Percentiles rank a stretch among this genome's conserved stretches.
phyloP scores from a whole-genome alignment of 2,797 vertebrate genomes.

The Melanotaenia pygmaea region DNA sequence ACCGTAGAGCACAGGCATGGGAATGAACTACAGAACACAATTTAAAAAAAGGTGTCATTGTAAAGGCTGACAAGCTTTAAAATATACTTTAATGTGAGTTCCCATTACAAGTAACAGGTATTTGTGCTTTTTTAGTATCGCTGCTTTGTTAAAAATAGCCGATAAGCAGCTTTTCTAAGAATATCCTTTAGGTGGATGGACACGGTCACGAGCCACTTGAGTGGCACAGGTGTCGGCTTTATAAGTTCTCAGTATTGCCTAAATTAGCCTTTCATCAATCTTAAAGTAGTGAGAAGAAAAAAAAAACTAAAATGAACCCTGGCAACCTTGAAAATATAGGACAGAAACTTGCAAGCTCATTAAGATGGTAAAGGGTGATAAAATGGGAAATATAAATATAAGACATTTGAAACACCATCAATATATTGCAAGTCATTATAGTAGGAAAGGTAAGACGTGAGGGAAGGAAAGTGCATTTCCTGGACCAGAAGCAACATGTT shows the following conservation, averaged over 20 bases:
- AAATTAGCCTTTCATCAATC: background rate
- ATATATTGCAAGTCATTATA: background rate
- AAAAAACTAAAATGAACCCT: background rate
- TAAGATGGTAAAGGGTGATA: background rate
- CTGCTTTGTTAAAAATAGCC: constrained; percentile 34
- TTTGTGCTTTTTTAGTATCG: constrained; percentile 10
- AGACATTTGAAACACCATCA: background rate
- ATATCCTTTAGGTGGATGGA: background rate
- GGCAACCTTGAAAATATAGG: background rate
- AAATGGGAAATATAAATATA: background rate
- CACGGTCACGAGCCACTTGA: background rate
- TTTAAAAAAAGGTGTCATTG: background rate
- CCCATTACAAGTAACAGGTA: background rate
- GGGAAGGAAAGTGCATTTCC: background rate
- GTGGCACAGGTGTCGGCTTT: background rate
- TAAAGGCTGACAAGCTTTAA: background rate
- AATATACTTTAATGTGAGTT: background rate
- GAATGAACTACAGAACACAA: constrained; percentile 87
- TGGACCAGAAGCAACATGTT: background rate
- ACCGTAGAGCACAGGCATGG: constrained; percentile 98
- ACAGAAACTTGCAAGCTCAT: background rate
- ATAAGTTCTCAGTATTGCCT: background rate
- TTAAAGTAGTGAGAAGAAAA: background rate
- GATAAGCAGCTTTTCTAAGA: constrained; percentile 49
- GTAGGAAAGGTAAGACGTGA: background rate